These are phyloP conservation scores for Lasioglossum figueresi DNA, from an alignment of 2,888 invertebrate species.

Conservation along the genomic window DNA sequence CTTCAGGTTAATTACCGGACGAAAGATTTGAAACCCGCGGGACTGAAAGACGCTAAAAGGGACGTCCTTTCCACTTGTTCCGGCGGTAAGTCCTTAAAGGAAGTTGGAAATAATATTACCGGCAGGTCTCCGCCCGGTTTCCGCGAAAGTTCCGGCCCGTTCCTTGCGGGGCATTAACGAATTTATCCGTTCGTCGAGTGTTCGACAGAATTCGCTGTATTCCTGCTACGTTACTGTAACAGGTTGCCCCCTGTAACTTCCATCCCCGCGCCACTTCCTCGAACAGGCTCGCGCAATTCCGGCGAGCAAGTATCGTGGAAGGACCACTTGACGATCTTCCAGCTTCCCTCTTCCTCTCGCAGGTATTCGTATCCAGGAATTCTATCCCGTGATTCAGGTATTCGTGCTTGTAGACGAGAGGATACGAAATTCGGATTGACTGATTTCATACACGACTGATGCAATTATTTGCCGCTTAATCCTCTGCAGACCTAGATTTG, in stretches of 20 bases:
- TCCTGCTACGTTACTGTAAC: constrained; percentile 52
- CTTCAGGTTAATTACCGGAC: constrained; percentile 18
- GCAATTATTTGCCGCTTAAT: neutral
- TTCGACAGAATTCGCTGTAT: constrained; percentile 31
- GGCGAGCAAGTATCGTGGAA: constrained; percentile 55
- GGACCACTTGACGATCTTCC: constrained; percentile 31
- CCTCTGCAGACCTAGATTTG: neutral
- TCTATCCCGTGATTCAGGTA: constrained; percentile 56
- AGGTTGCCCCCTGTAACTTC: constrained; percentile 50
- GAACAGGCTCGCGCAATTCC: constrained; percentile 43
- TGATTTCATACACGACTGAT: neutral
- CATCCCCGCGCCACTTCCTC: constrained; percentile 3
- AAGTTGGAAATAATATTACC: constrained; percentile 43
- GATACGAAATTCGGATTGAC: constrained; percentile 55
- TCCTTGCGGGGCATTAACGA: constrained; percentile 58
- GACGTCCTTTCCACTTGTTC: constrained; percentile 8
- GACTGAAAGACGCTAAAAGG: constrained; percentile 29
- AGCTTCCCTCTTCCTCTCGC: constrained; percentile 37
- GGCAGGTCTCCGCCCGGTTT: constrained; percentile 9
- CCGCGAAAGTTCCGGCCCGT: constrained; percentile 19
- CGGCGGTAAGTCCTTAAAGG: constrained; percentile 13
- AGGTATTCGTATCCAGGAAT: constrained; percentile 65
- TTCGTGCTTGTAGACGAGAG: constrained; percentile 47
- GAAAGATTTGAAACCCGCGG: constrained; percentile 31
- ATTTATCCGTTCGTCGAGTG: constrained; percentile 50